Evolutionary conservation across 2,113 vertebrate species (phyloP).

Genomic region (Aldabrachelys gigantea): DNA sequence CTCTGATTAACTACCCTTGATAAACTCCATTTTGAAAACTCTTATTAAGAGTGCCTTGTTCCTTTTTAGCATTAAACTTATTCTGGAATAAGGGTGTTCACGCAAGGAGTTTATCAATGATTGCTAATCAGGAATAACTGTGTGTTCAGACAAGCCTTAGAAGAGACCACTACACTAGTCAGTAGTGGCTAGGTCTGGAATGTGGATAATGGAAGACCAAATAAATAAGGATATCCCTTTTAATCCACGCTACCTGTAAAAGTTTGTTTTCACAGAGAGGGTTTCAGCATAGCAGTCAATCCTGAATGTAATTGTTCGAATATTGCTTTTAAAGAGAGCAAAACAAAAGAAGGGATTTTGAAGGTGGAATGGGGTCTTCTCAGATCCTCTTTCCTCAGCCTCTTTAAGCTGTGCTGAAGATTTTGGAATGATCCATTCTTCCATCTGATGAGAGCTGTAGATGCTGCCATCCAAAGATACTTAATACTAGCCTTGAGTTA

Average conservation of each 20-base stretch:
- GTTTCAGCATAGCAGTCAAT: background rate
- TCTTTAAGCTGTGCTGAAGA: background rate
- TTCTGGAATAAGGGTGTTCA: background rate
- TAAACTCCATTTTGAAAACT: no score
- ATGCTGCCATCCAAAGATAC: background rate
- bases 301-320: background rate
- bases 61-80: background rate
- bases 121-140: background rate
- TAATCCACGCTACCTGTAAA: background rate
- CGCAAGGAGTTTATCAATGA: background rate
- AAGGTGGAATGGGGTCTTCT: background rate
- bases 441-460: background rate
- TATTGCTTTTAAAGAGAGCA: background rate
- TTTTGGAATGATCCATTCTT: background rate
- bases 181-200: background rate
- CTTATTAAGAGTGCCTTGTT: no score
- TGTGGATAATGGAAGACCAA: background rate
- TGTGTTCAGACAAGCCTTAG: background rate
- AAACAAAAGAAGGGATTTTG: background rate
- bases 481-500: background rate
- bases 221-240: background rate
- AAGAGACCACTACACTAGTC: conserved; percentile 12
- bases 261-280: conserved; percentile 12
- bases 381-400: background rate
- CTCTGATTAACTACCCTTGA: background rate